These are phyloP conservation scores for Pandemis cinnamomeana DNA, from an alignment of 2,888 invertebrate genomes.

Conservation along the genomic window DNA sequence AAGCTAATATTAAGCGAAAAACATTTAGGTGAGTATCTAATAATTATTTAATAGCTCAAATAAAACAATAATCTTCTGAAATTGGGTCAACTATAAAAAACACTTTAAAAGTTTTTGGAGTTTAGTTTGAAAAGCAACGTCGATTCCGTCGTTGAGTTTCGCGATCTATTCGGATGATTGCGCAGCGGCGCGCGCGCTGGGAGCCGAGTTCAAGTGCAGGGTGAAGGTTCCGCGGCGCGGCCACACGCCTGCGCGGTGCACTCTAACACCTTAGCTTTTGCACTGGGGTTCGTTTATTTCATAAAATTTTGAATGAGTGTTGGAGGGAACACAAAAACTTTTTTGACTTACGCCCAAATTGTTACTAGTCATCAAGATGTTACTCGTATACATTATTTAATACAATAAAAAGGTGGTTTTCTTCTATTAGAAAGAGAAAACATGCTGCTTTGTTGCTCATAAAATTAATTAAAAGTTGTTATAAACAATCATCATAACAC, in stretches of 20 bases:
- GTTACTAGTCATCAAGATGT: no score
- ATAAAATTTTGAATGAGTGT: background rate
- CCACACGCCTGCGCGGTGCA: conserved; percentile 39
- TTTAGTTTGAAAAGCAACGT: conserved; percentile 28
- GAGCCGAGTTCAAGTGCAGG: conserved; percentile 79
- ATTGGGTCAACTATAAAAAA: background rate
- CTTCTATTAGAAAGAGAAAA: no score
- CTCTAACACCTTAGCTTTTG: conserved; percentile 2
- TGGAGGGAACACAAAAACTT: background rate
- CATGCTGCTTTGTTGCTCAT: no score
- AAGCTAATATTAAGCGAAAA: no score
- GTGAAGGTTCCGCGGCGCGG: conserved; percentile 72
- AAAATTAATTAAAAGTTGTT: no score
- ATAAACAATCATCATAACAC: no score
- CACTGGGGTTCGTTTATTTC: background rate
- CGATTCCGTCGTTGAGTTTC: conserved; percentile 55
- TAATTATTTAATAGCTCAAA: no score
- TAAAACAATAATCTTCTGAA: no score
- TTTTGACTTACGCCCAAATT: background rate
- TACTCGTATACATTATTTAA: no score
- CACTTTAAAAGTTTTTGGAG: background rate
- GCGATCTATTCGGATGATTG: conserved; percentile 70
- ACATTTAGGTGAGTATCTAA: no score
- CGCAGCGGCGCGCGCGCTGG: conserved; percentile 54
- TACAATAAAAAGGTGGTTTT: no score